Conservation (phyloP, 2,113 vertebrate genomes). For the Ceratotherium simum region DNA sequence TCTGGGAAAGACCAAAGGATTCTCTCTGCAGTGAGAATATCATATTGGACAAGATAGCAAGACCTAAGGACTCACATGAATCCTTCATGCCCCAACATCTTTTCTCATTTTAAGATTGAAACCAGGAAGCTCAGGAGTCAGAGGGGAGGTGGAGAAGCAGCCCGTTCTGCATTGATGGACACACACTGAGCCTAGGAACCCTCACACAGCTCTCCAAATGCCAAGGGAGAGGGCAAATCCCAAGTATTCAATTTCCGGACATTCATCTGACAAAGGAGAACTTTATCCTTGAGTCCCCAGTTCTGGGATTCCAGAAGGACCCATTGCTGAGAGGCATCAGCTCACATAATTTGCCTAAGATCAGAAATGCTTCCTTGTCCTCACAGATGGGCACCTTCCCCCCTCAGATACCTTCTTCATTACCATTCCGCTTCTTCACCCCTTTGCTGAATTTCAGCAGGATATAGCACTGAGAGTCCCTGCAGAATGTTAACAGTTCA, state of each 20-base stretch:
- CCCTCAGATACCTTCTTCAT: neutral
- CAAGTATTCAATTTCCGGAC: neutral
- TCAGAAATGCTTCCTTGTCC: neutral
- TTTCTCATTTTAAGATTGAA: neutral
- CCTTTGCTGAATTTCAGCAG: neutral
- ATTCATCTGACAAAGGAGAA: neutral
- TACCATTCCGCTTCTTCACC: neutral
- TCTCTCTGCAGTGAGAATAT: neutral
- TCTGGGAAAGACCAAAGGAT: neutral
- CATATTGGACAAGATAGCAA: neutral
- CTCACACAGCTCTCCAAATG: neutral
- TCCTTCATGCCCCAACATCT: neutral
- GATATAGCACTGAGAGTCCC: no score
- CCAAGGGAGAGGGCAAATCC: neutral
- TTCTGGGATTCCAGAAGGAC: neutral
- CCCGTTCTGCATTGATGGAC: accelerated
- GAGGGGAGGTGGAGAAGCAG: neutral
- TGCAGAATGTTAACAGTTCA: neutral
- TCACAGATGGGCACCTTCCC: neutral
- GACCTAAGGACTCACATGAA: neutral
- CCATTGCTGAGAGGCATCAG: neutral
- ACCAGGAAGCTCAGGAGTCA: neutral
- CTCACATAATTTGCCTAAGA: neutral
- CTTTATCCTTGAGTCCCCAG: neutral
- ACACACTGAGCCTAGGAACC: neutral